These are phyloP conservation scores for Ceryle rudis DNA, from an alignment of 2,797 vertebrate species.

Conservation along the genomic window DNA sequence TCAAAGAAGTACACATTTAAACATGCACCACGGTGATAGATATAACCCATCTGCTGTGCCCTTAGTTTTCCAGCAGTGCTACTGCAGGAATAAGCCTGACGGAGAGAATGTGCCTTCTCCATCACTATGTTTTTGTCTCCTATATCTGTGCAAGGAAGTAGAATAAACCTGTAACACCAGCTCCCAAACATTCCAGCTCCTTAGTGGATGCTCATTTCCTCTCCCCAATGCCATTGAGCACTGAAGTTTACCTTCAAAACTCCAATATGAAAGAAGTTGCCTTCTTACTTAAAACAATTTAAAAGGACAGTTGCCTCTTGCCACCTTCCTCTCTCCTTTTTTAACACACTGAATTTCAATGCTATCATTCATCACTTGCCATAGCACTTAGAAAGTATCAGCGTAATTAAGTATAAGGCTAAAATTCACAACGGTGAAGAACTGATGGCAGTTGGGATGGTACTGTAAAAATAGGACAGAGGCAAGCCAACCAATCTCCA, in stretches of 20 bases:
- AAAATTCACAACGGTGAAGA: not conserved
- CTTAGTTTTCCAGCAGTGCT: rapidly evolving
- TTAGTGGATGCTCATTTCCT: not conserved
- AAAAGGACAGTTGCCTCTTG: not conserved
- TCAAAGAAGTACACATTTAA: not conserved
- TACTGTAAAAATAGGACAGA: not conserved
- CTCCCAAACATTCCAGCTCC: not conserved
- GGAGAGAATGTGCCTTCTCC: not conserved
- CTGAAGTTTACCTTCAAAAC: not conserved
- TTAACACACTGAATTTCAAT: not conserved
- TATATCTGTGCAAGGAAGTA: not conserved
- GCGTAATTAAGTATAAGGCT: not conserved
- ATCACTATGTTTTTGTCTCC: not conserved
- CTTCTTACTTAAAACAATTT: not conserved
- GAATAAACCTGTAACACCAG: not conserved
- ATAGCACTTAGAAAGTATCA: constrained; percentile 19
- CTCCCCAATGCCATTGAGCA: rapidly evolving
- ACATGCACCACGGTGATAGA: rapidly evolving
- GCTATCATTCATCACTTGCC: not conserved
- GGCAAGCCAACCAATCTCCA: not conserved
- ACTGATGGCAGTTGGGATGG: not conserved
- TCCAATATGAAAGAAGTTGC: not conserved
- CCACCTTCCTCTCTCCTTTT: not conserved
- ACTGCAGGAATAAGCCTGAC: not conserved
- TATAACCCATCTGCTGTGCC: not conserved